Conservation (phyloP, 2,888 invertebrate genomes). For the Drosophila aldrichi region DNA sequence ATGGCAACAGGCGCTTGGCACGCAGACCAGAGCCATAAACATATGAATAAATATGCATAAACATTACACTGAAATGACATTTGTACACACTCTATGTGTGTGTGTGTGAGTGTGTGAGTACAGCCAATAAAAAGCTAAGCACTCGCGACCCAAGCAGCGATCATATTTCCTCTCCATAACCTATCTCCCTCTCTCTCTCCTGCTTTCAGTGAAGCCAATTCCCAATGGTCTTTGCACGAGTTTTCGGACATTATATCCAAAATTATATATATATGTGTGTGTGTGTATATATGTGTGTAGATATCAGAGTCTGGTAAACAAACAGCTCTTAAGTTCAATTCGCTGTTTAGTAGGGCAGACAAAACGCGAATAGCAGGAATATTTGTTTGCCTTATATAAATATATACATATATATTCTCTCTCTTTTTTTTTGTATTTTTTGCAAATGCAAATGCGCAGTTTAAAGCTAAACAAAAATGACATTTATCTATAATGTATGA, state of each 20-base stretch:
- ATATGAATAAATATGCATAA: constrained; percentile 59
- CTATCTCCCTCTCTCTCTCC: neutral
- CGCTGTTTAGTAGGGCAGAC: constrained; percentile 32
- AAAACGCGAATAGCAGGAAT: constrained; percentile 1
- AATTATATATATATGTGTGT: neutral
- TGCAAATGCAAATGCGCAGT: constrained; percentile 46
- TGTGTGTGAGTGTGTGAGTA: neutral
- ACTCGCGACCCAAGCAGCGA: constrained; percentile 15
- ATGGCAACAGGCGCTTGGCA: constrained; percentile 44
- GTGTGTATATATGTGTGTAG: neutral
- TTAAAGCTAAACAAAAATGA: constrained; percentile 29
- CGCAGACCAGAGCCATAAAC: constrained; percentile 47
- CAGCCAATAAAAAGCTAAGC: neutral
- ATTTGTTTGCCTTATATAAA: neutral
- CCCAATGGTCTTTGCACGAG: constrained; percentile 22
- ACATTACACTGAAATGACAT: constrained; percentile 37
- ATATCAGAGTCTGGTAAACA: constrained; percentile 34
- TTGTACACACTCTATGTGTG: neutral
- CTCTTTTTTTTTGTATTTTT: too few species aligned
- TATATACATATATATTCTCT: too few species aligned
- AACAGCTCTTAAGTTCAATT: constrained; percentile 15
- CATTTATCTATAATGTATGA: constrained; percentile 57
- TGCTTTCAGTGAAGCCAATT: constrained; percentile 13
- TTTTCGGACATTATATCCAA: constrained; percentile 7
- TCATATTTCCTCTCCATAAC: constrained; percentile 19